phyloP scores from a whole-genome alignment of 1,140 invertebrate species.

The Agraylea sexmaculata region DNA sequence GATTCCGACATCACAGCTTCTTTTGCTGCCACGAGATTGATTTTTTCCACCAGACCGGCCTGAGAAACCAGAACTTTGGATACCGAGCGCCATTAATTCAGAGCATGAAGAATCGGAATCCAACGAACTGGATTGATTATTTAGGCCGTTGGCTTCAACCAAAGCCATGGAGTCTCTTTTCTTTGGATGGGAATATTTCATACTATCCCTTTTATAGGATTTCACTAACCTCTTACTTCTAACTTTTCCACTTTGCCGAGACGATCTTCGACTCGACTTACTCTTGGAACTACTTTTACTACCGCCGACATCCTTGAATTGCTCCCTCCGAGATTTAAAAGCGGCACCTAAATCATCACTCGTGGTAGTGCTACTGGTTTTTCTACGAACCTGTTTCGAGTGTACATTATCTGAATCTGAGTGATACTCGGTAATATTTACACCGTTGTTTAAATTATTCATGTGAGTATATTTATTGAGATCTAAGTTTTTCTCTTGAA shows the following conservation, averaged over 20 bases:
- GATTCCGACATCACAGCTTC: slow-evolving; percentile 40
- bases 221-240: slow-evolving; percentile 16
- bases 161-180: slow-evolving; percentile 15
- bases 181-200: slow-evolving; percentile 20
- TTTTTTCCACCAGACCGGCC: slow-evolving; percentile 39
- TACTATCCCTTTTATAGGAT: slow-evolving; percentile 12
- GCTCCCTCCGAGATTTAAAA: slow-evolving; percentile 12
- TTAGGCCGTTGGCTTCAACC: slow-evolving; percentile 11
- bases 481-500: slow-evolving; percentile 31
- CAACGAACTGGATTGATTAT: slow-evolving; percentile 17
- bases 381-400: too few relatives aligned
- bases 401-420: slow-evolving; percentile 17
- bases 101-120: slow-evolving; percentile 27
- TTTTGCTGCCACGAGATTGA: slow-evolving; percentile 36
- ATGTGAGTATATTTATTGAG: slow-evolving; percentile 22
- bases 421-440: slow-evolving; percentile 14
- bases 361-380: too few relatives aligned
- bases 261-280: slow-evolving; percentile 22
- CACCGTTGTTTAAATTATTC: slow-evolving; percentile 11
- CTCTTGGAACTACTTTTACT: slow-evolving; percentile 23
- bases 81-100: slow-evolving; percentile 26
- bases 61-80: slow-evolving; percentile 37
- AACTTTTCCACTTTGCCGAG: slow-evolving; percentile 23
- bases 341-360: slow-evolving; percentile 9
- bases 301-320: slow-evolving; percentile 10